phyloP scores from a whole-genome alignment of 2,113 vertebrate species.

The Rhynchomys soricoides region DNA sequence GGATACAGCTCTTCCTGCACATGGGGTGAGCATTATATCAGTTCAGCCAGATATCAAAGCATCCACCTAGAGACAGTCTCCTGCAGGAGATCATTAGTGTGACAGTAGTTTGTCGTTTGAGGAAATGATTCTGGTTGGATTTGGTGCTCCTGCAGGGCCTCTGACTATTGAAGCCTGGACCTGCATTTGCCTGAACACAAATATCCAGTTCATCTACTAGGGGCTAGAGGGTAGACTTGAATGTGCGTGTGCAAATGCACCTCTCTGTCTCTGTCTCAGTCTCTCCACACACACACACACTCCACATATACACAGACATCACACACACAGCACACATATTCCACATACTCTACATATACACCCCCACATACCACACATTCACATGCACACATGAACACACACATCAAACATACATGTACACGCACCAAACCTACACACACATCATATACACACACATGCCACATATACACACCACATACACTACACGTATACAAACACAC shows the following conservation, averaged over 20 bases:
- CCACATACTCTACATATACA: no score
- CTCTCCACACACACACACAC: not conserved
- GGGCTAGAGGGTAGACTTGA: not conserved
- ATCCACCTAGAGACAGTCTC: not conserved
- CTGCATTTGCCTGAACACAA: not conserved
- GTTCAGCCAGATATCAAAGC: not conserved
- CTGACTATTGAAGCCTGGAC: not conserved
- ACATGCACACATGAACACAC: not conserved
- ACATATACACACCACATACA: not conserved
- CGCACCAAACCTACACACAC: not conserved
- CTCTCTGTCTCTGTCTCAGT: no score
- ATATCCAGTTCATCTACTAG: conserved; percentile 10
- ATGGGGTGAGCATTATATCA: not conserved
- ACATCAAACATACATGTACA: not conserved
- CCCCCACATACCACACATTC: not conserved
- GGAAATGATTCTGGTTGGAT: not conserved
- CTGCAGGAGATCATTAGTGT: conserved; percentile 30
- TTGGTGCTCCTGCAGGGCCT: not conserved
- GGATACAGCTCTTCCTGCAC: not conserved
- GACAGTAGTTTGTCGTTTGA: conserved; percentile 14
- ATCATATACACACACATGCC: not conserved
- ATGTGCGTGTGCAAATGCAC: not conserved
- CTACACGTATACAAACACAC: not conserved
- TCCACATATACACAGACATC: not conserved
- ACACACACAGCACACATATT: not conserved